Evolutionary conservation across 2,113 vertebrate genomes (phyloP), one percentile per base, ranked within the genome.

Genomic region (Coptodon bakossiorum): DNA sequence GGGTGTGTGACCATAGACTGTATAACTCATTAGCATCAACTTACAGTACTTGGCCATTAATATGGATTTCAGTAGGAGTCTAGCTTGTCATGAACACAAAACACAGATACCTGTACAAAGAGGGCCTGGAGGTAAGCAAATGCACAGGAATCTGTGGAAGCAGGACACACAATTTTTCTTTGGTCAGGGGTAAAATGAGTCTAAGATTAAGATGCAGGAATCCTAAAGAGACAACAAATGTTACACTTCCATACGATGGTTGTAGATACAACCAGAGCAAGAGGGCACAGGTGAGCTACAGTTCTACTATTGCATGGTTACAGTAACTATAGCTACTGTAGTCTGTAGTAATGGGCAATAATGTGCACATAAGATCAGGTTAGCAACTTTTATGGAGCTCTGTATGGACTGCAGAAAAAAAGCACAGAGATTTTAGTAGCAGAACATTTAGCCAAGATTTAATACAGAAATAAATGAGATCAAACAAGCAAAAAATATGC

Each of bases 131-230:
- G 48, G 52, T 79, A 53, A 86, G 11, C 27, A 59, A 63, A 83
- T 56, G 80, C 82, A 66, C 68, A 27, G 82, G 24, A 43, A 38
- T 17, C 59, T 66, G 40, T 34, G 14, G 85, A 85, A 63, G 48
- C 59, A 89, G 82, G 82, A 56, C 40, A 34, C 22, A 81, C 7
- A 27, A 13, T 82, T 83, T 73, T 57, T 88, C 36, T 88, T 83
- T 87, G 87, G 81, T 86, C 1, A 6, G 16, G 78, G 93, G 80
- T 71, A 87, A 87, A 93, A 80, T 50, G 82, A 80, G 89, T 89
- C 80, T 88, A 90, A 81, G 9, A 68, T 36, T 29, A 82, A 43
- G 48, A 71, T 7, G 14, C 45, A 83, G 29, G 16, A 34, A 88
- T 73, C 80, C 40, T 82, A 17, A 57, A 86, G 53, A 90, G 17